phyloP scores from a whole-genome alignment of 2,888 invertebrate genomes.

The Oscheius myriophilus region DNA sequence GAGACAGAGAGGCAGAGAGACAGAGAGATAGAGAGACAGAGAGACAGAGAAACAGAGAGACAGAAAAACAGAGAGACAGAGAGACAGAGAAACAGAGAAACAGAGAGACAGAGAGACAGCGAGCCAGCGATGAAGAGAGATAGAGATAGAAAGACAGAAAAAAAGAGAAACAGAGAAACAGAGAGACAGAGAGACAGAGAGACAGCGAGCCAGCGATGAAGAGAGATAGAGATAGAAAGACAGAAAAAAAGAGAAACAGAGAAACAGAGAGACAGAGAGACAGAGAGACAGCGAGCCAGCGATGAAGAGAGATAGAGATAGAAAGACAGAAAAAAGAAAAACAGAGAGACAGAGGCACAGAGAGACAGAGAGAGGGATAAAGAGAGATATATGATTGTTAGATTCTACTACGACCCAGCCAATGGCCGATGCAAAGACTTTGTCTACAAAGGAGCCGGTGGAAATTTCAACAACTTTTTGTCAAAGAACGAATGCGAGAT shows the following conservation, averaged over 20 bases:
- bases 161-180: neutral
- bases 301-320: neutral
- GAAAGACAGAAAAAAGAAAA: too few species aligned
- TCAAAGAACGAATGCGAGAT: constrained; percentile 61
- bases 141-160: neutral
- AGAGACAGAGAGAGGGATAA: neutral
- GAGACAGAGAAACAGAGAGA: neutral
- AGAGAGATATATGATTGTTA: neutral
- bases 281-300: neutral
- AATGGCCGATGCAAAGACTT: constrained; percentile 52
- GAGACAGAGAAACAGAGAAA: too few species aligned
- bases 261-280: neutral
- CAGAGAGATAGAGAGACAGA: neutral
- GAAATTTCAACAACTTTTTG: constrained; percentile 63
- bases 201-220: too few species aligned
- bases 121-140: too few species aligned
- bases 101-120: too few species aligned
- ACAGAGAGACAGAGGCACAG: neutral
- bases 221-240: too few species aligned
- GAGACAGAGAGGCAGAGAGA: too few species aligned
- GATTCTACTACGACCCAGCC: constrained; percentile 58
- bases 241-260: neutral
- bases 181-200: neutral
- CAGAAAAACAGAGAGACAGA: neutral
- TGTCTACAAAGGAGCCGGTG: constrained; percentile 58